Conservation (phyloP, 2,888 invertebrate genomes). For the Tachystola acroxantha region DNA sequence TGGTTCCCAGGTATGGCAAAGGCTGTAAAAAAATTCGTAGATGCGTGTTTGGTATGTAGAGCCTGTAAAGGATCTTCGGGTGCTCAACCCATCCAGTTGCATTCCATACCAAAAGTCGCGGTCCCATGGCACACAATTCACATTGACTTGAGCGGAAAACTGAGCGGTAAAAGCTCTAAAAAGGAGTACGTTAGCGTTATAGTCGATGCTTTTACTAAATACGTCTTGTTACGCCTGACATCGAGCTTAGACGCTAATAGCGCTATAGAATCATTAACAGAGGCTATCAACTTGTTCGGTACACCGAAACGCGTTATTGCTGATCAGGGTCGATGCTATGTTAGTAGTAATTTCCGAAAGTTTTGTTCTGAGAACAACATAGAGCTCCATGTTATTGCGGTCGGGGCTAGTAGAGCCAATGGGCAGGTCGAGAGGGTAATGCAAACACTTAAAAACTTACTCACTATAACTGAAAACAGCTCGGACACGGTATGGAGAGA, state of each 20-base stretch:
- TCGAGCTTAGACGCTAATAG: slow-evolving; percentile 17
- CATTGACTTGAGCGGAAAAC: slow-evolving; percentile 24
- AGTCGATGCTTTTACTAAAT: slow-evolving; percentile 28
- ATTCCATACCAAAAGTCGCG: slow-evolving; percentile 26
- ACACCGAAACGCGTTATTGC: slow-evolving; percentile 14
- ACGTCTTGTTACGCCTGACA: slow-evolving; percentile 14
- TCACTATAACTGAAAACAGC: slow-evolving; percentile 20
- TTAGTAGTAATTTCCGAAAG: slow-evolving; percentile 4
- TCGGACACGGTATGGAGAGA: slow-evolving; percentile 23
- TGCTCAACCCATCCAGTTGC: slow-evolving; percentile 23
- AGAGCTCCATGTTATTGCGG: slow-evolving; percentile 22
- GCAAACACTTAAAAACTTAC: slow-evolving; percentile 20
- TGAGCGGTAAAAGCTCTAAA: slow-evolving; percentile 23
- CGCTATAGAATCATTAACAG: slow-evolving; percentile 10
- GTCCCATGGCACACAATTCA: slow-evolving; percentile 30
- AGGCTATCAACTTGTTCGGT: slow-evolving; percentile 13
- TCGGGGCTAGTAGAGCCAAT: slow-evolving; percentile 24
- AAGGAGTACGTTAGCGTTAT: slow-evolving; percentile 27
- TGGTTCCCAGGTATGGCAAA: slow-evolving; percentile 25
- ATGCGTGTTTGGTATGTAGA: slow-evolving; percentile 30
- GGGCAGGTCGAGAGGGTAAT: slow-evolving; percentile 26
- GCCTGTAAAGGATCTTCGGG: slow-evolving; percentile 26
- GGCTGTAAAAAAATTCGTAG: slow-evolving; percentile 26
- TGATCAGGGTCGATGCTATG: slow-evolving; percentile 17
- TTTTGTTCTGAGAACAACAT: slow-evolving; percentile 18